A percentile compares a stretch with the other conserved stretches of the same genome.
Conservation (phyloP, 2,797 vertebrate species). For the Vespertilio murinus region DNA sequence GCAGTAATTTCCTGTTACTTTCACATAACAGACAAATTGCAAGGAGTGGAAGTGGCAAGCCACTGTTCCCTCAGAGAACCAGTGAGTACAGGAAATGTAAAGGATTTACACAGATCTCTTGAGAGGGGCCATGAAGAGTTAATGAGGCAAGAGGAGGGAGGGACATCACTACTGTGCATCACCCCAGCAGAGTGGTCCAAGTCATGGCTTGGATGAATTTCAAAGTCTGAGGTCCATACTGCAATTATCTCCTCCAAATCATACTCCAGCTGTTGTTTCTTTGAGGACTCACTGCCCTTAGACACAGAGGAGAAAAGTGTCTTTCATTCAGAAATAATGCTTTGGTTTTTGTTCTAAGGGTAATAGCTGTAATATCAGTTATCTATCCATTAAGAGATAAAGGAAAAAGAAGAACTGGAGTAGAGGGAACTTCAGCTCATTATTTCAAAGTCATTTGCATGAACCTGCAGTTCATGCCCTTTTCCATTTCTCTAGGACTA, state of each 20-base stretch:
- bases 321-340: slow-evolving; percentile 56
- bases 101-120: slow-evolving; percentile 57
- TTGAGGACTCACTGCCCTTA: slow-evolving; percentile 52
- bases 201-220: slow-evolving; percentile 46
- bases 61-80: slow-evolving; percentile 43
- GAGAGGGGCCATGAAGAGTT: slow-evolving; percentile 55
- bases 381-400: not conserved
- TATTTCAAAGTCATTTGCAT: not conserved
- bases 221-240: slow-evolving; percentile 61
- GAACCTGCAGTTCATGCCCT: not conserved
- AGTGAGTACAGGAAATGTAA: slow-evolving; percentile 43
- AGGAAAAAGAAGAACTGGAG: not conserved
- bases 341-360: not conserved
- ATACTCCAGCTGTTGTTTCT: not conserved
- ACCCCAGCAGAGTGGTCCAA: slow-evolving; percentile 63
- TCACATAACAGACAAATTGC: slow-evolving; percentile 38
- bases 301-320: slow-evolving; percentile 56
- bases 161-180: slow-evolving; percentile 53
- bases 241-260: slow-evolving; percentile 72
- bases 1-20: slow-evolving; percentile 41
- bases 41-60: not conserved
- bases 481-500: not conserved
- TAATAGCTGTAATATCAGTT: not conserved
- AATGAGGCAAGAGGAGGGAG: slow-evolving; percentile 71
- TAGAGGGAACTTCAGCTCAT: not conserved